Evolutionary conservation across 2,797 vertebrate genomes (phyloP), one percentile per base, ranked within the genome.

Genomic region (Paguma larvata): DNA sequence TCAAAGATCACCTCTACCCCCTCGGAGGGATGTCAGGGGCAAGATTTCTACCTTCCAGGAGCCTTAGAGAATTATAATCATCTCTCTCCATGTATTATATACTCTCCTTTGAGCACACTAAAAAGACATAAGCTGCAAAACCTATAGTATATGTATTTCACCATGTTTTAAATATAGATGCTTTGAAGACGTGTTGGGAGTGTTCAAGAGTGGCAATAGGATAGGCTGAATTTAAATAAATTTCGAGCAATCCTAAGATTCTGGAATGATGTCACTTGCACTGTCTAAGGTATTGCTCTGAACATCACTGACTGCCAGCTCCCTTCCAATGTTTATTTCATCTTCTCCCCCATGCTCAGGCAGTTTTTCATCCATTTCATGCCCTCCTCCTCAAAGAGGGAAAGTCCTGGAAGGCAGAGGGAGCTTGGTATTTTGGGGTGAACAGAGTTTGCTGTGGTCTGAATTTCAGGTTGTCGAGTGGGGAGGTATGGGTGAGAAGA

Each of bases 71-170:
- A 90, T 96, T 91, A 51, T 41, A 86, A 51, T 95, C 27, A 59
- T 41, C 46, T 41, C n/a, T 92, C 82, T 88, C 56, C 4, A 2
- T 38, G 75, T 75, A 80, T 94, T 85, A 56, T n/a, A 77, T 65
- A 53, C 32, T 89, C 23, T 94, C 32, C 30, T 59, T 83, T 63
- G 82, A 96, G 92, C 88, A 85, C n/a, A 87, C 97, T 97, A 96
- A 97, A 89, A 89, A 94, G 51, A 51, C 30, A 23, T 75, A 84
- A 75, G 82, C 95, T 91, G 73, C 90, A 95, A 96, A 98, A 90
- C 53, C 46, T 68, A 70, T 46, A 84, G 12, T 68, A 34, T n/a
- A 25, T 83, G 53, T 41, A 34, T 62, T 83, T 91, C 65, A 89
- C 48, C 79, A 63, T 48, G 16, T 85, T 97, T 93, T 85, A 70